Percentiles rank a stretch among this genome's conserved stretches.
Evolutionary conservation across 2,888 invertebrate species (phyloP).

Genomic region (Dryomyza anilis): DNA sequence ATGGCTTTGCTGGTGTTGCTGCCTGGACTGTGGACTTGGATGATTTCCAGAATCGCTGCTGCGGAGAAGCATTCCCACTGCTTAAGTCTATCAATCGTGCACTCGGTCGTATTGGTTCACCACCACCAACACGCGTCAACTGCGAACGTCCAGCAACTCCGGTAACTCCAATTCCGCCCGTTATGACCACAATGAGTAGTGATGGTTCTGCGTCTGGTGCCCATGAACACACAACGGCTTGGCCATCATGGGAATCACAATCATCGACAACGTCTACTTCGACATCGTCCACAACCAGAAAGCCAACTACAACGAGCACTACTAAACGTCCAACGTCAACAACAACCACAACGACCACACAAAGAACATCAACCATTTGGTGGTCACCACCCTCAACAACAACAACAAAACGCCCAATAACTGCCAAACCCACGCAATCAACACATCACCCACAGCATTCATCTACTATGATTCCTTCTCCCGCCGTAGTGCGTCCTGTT

Average conservation of each 20-base stretch:
- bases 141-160: slow-evolving; percentile 76
- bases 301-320: slow-evolving; percentile 54
- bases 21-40: slow-evolving; percentile 90
- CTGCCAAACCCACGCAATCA: slow-evolving; percentile 37
- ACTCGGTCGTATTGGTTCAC: slow-evolving; percentile 67
- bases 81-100: slow-evolving; percentile 78
- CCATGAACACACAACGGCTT: slow-evolving; percentile 51
- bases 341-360: slow-evolving; percentile 35
- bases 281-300: slow-evolving; percentile 46
- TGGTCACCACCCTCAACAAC: slow-evolving; percentile 34
- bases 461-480: slow-evolving; percentile 62
- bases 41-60: slow-evolving; percentile 85
- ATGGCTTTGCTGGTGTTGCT: slow-evolving; percentile 79
- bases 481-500: slow-evolving; percentile 62
- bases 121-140: slow-evolving; percentile 64
- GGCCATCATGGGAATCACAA: slow-evolving; percentile 50
- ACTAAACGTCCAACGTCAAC: slow-evolving; percentile 34
- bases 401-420: slow-evolving; percentile 46
- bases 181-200: slow-evolving; percentile 72
- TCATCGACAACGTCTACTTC: slow-evolving; percentile 48
- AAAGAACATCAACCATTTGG: not conserved
- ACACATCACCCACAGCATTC: slow-evolving; percentile 33
- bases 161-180: slow-evolving; percentile 76
- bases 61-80: slow-evolving; percentile 78
- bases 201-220: slow-evolving; percentile 61